A percentile compares a stretch with the other conserved stretches of the same genome.
Evolutionary conservation across 2,113 vertebrate species (phyloP).

Genomic region (Ia io): DNA sequence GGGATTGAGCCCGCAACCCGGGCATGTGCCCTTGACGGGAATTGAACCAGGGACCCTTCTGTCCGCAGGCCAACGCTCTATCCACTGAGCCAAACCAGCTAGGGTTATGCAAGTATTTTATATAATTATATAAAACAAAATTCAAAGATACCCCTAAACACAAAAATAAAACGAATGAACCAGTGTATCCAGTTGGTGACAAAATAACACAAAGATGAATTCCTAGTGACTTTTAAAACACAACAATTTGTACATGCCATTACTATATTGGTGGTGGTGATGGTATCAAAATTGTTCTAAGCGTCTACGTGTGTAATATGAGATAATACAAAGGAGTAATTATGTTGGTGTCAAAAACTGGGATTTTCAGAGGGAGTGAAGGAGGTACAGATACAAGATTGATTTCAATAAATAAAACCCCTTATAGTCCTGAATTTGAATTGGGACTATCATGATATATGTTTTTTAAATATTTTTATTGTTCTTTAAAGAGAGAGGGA

Average conservation of each 20-base stretch:
- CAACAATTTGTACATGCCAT: not conserved
- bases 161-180: not conserved
- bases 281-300: not conserved
- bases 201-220: not conserved
- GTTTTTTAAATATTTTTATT: too few species aligned
- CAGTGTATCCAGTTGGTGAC: not conserved
- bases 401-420: not conserved
- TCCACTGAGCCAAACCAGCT: not conserved
- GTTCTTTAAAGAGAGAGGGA: too few species aligned
- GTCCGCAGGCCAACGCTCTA: not conserved
- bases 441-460: not conserved
- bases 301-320: not conserved
- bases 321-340: not conserved
- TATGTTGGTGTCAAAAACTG: not conserved
- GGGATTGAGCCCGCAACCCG: not conserved
- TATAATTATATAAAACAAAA: not conserved
- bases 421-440: not conserved
- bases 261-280: not conserved
- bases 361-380: not conserved
- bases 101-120: not conserved
- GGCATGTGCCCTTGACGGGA: not conserved
- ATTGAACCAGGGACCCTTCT: not conserved
- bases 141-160: not conserved
- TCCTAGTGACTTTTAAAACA: not conserved
- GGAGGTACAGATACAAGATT: not conserved